Conservation (phyloP, 2,113 vertebrate species). For the Hypanus sabinus region DNA sequence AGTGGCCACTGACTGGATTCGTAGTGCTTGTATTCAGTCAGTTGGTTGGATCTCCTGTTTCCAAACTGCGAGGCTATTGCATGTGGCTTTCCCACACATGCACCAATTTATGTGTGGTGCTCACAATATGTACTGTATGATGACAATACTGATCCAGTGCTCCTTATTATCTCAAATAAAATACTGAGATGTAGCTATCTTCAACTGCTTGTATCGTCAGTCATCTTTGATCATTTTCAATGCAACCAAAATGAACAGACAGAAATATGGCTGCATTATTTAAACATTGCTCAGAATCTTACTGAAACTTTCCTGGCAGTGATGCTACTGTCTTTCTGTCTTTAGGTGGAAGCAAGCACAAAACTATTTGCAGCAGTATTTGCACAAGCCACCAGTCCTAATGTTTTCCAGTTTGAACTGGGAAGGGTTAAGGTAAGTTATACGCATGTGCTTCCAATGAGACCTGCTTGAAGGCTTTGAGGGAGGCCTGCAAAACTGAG, state of each 20-base stretch:
- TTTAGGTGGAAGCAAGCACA: slow-evolving; percentile 88
- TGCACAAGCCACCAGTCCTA: slow-evolving; percentile 88
- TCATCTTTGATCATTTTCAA: no score
- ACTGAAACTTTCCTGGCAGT: background rate
- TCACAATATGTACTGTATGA: no score
- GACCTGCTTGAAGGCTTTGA: background rate
- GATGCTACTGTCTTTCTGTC: background rate
- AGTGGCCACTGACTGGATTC: no score
- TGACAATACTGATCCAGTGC: no score
- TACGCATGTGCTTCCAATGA: background rate
- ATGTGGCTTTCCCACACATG: no score
- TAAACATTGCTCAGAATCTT: background rate
- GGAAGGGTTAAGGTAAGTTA: slow-evolving; percentile 81
- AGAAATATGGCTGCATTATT: background rate
- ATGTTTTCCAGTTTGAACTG: slow-evolving; percentile 89
- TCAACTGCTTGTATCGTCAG: background rate
- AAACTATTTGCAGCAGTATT: slow-evolving; percentile 94
- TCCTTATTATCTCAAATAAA: background rate
- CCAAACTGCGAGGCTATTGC: no score
- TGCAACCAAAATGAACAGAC: background rate
- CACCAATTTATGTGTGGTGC: no score
- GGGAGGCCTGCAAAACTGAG: background rate
- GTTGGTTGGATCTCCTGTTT: no score
- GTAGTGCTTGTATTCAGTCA: no score
- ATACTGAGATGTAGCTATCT: background rate